Evolutionary conservation across 2,888 invertebrate genomes (phyloP).

Genomic region (Oxytorus armatus): DNA sequence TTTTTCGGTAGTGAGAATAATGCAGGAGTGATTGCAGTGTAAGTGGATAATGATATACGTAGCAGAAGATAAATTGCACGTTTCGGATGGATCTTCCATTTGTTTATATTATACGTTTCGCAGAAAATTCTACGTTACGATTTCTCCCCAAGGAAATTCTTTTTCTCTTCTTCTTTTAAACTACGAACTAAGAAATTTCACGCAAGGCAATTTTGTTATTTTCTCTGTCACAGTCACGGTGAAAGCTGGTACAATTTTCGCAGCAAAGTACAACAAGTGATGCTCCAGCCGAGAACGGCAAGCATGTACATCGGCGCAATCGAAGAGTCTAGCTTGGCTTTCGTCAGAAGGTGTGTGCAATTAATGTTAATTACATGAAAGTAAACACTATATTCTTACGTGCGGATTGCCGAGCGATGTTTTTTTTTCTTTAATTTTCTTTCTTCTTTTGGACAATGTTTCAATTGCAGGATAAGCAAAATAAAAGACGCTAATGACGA

Average conservation of each 20-base stretch:
- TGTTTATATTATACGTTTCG: background rate
- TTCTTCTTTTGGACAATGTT: background rate
- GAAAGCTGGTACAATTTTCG: constrained; percentile 92
- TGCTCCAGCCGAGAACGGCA: constrained; percentile 90
- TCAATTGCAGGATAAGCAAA: constrained; percentile 85
- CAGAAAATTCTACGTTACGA: constrained; percentile 8
- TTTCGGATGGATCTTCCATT: background rate
- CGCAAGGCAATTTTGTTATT: constrained; percentile 32
- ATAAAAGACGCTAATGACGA: constrained; percentile 86
- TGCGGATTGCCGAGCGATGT: background rate
- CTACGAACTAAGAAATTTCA: background rate
- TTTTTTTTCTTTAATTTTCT: constrained; percentile 1
- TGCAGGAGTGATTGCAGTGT: constrained; percentile 91
- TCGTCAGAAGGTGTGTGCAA: constrained; percentile 87
- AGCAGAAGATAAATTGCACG: background rate
- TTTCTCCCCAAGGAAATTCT: background rate
- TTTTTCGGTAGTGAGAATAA: constrained; percentile 88
- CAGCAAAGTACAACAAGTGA: constrained; percentile 91
- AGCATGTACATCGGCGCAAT: constrained; percentile 90
- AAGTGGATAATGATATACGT: constrained; percentile 80
- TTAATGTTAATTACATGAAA: constrained; percentile 62
- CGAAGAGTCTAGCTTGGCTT: constrained; percentile 89
- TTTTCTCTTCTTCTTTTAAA: background rate
- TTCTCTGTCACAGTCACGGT: constrained; percentile 88
- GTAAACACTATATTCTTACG: constrained; percentile 13